Evolutionary conservation across 2,113 vertebrate genomes (phyloP).

Genomic region (Taxidea taxus): DNA sequence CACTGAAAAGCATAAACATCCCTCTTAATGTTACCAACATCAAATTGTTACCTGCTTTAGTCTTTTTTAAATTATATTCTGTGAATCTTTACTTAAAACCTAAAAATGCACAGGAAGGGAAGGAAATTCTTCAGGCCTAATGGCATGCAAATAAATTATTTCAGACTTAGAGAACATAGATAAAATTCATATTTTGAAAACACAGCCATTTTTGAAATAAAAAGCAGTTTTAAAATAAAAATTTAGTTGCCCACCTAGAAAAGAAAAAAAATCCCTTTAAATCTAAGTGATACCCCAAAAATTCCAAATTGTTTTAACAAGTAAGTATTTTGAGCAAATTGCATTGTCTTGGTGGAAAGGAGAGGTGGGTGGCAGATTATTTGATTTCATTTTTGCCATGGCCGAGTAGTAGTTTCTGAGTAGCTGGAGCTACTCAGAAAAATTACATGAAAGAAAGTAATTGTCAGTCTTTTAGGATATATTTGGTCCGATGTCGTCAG

Average conservation of each 20-base stretch:
- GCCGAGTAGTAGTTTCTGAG: not conserved
- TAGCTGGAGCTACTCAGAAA: slow-evolving; percentile 10
- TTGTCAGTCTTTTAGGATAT: slow-evolving; percentile 79
- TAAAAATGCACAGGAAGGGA: slow-evolving; percentile 42
- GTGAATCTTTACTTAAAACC: slow-evolving; percentile 50
- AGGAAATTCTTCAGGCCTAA: not conserved
- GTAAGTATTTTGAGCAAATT: not conserved
- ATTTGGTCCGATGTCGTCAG: slow-evolving; percentile 79
- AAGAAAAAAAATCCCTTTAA: not conserved
- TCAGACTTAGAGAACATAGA: slow-evolving; percentile 22
- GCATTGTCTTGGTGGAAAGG: not conserved
- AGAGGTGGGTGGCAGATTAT: not conserved
- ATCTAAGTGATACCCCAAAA: not conserved
- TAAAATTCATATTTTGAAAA: not conserved
- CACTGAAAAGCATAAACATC: not conserved
- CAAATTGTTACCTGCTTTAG: not conserved
- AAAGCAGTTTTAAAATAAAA: slow-evolving; percentile 30
- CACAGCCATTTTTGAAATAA: not conserved
- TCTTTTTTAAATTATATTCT: not conserved
- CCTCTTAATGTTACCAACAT: slow-evolving; percentile 10
- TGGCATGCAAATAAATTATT: slow-evolving; percentile 7
- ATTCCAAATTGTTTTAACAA: not conserved
- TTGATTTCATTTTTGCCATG: slow-evolving; percentile 31
- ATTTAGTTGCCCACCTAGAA: not conserved
- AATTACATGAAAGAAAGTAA: slow-evolving; percentile 61